Percentiles rank a stretch among this genome's conserved stretches.
Conservation (phyloP, 2,797 vertebrate genomes). For the Poecilia wingei region DNA sequence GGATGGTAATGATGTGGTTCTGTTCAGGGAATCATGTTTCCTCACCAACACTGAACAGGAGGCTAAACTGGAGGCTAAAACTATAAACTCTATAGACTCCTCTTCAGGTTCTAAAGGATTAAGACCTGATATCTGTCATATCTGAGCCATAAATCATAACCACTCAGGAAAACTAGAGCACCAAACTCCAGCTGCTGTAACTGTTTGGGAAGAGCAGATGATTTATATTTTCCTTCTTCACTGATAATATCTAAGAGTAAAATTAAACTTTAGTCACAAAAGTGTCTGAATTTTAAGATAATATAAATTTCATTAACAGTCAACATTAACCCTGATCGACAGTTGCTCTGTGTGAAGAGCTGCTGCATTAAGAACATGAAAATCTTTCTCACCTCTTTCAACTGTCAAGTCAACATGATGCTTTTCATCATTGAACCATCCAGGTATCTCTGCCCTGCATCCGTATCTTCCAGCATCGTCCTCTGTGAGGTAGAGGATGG, state of each 20-base stretch:
- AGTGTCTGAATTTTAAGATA: neutral
- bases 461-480: constrained; percentile 83
- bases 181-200: neutral
- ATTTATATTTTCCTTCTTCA: neutral
- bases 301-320: neutral
- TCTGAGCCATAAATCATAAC: neutral
- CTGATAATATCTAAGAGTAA: neutral
- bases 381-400: constrained; percentile 64
- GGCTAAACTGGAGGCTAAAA: neutral
- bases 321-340: neutral
- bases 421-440: constrained; percentile 78
- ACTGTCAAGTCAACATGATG: constrained; percentile 59
- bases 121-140: neutral
- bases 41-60: too few relatives aligned
- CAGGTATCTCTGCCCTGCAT: constrained; percentile 79
- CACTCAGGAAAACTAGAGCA: neutral
- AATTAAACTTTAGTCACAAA: neutral
- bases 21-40: neutral
- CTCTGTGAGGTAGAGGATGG: constrained; percentile 56
- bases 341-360: neutral
- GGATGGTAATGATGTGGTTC: neutral
- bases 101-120: neutral
- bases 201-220: neutral
- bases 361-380: neutral
- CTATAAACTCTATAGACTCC: neutral